Evolutionary conservation across 2,797 vertebrate species (phyloP).

Genomic region (Xiphorhynchus erythropygius): DNA sequence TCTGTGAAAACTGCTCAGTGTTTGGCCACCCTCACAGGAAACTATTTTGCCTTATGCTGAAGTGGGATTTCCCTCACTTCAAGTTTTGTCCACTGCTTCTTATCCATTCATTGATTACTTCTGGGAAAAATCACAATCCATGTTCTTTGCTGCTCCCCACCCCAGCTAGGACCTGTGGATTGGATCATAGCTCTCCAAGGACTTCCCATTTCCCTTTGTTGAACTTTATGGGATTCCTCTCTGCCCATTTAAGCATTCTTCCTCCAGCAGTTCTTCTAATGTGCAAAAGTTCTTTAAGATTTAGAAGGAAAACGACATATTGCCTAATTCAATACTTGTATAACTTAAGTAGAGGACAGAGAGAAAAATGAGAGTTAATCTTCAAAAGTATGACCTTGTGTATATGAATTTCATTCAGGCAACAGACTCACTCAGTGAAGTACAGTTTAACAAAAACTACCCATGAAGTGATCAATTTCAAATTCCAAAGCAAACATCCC

Average conservation of each 20-base stretch:
- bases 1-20: neutral
- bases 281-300: neutral
- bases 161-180: neutral
- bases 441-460: neutral
- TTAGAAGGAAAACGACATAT: neutral
- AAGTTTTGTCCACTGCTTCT: neutral
- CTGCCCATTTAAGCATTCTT: neutral
- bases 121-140: neutral
- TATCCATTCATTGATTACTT: neutral
- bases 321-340: neutral
- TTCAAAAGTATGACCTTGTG: neutral
- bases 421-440: neutral
- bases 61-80: neutral
- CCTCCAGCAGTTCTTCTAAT: neutral
- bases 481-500: conserved; percentile 4
- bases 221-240: neutral
- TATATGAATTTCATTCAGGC: neutral
- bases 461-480: conserved; percentile 4
- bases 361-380: neutral
- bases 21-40: neutral
- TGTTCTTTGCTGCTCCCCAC: neutral
- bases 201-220: neutral
- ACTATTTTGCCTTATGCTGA: neutral
- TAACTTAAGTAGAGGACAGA: neutral
- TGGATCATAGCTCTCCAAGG: neutral